Evolutionary conservation across 2,797 vertebrate species (phyloP).

Genomic region (Microcaecilia unicolor): DNA sequence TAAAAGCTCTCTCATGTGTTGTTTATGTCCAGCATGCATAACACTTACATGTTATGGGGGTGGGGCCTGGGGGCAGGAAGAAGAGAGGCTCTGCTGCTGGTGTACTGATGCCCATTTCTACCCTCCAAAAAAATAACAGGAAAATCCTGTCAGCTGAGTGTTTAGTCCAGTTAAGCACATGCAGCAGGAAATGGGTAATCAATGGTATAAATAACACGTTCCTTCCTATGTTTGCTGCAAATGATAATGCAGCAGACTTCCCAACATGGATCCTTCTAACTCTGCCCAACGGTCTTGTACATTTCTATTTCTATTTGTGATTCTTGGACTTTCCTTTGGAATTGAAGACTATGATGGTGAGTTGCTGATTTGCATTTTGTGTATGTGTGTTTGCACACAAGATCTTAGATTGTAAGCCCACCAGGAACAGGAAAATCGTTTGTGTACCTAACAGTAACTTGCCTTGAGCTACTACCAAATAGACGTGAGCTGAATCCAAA

Average conservation of each 20-base stretch:
- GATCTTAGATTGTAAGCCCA: no score
- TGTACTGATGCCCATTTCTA: background rate
- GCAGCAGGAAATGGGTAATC: conserved; percentile 12
- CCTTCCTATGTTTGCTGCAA: background rate
- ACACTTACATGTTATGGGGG: no score
- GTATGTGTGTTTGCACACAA: no score
- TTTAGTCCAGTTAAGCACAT: conserved; percentile 18
- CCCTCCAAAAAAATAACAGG: fast-evolving
- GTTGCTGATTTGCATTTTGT: no score
- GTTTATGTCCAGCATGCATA: no score
- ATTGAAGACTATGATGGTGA: conserved; percentile 34
- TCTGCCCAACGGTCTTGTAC: fast-evolving
- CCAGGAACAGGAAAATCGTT: no score
- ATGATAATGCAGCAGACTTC: fast-evolving
- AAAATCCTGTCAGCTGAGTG: background rate
- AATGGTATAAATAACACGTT: background rate
- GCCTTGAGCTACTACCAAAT: no score
- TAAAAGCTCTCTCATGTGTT: no score
- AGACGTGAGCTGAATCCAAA: no score
- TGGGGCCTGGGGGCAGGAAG: no score
- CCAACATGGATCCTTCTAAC: conserved; percentile 7
- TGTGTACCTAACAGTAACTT: no score
- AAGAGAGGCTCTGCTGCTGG: no score
- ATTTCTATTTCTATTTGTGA: conserved; percentile 8
- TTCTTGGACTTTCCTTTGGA: conserved; percentile 8